phyloP scores from a whole-genome alignment of 2,888 invertebrate species.

The Campopleginae sp. region DNA sequence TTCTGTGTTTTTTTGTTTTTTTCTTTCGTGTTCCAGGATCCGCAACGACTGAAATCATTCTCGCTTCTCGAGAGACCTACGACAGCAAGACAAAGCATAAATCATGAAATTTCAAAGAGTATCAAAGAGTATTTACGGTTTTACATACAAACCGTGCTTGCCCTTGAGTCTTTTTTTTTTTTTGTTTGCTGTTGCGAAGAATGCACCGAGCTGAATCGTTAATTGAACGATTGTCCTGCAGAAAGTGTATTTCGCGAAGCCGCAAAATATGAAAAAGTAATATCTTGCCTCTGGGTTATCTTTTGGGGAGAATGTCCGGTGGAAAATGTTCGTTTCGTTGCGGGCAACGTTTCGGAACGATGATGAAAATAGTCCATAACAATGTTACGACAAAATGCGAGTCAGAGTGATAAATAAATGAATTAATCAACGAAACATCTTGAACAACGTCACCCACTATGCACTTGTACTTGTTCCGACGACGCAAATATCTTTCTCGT shows the following conservation, averaged over 20 bases:
- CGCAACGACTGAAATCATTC: conserved; percentile 76
- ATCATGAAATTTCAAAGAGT: conserved; percentile 75
- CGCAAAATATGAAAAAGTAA: conserved; percentile 27
- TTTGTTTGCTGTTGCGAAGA: background rate
- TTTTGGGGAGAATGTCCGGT: conserved; percentile 4
- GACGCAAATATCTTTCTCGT: conserved; percentile 10
- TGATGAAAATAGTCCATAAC: conserved; percentile 4
- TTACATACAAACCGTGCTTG: conserved; percentile 67
- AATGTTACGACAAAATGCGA: conserved; percentile 2
- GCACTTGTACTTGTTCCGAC: conserved; percentile 19
- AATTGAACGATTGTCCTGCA: conserved; percentile 44
- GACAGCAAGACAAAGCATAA: conserved; percentile 81
- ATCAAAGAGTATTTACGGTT: conserved; percentile 16
- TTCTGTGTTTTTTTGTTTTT: conserved; percentile 13
- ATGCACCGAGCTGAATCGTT: conserved; percentile 4
- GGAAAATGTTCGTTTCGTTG: conserved; percentile 2
- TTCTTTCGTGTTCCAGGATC: conserved; percentile 71
- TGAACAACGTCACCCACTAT: conserved; percentile 27
- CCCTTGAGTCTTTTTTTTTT: background rate
- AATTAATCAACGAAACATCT: conserved; percentile 7
- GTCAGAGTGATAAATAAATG: background rate
- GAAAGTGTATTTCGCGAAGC: conserved; percentile 42
- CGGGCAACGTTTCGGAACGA: conserved; percentile 3
- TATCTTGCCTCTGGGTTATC: conserved; percentile 2
- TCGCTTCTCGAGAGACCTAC: conserved; percentile 77